Percentiles rank a stretch among this genome's conserved stretches.
phyloP scores from a whole-genome alignment of 2,888 invertebrate genomes.

The Noctua comes region DNA sequence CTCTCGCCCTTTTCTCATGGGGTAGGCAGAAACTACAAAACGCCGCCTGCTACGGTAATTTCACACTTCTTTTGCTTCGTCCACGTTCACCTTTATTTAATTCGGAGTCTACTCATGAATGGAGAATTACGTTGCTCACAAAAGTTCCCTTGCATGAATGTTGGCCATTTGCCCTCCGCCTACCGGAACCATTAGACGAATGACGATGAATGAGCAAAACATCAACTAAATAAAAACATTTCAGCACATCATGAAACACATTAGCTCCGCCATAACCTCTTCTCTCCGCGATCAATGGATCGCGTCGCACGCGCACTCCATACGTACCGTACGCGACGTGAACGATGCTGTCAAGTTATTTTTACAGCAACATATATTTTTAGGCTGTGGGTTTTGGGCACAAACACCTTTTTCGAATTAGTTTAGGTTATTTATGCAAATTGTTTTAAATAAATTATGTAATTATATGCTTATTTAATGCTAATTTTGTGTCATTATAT shows the following conservation, averaged over 20 bases:
- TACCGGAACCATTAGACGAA: slow-evolving; percentile 26
- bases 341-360: slow-evolving; percentile 47
- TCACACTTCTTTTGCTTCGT: neutral
- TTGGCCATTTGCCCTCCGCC: slow-evolving; percentile 42
- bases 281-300: slow-evolving; percentile 52
- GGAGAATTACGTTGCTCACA: neutral
- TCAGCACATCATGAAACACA: slow-evolving; percentile 19
- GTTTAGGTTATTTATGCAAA: slow-evolving; percentile 18
- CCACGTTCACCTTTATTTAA: neutral
- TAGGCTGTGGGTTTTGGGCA: slow-evolving; percentile 50
- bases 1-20: neutral
- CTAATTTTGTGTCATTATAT: neutral
- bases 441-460: neutral
- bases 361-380: slow-evolving; percentile 61
- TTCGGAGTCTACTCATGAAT: slow-evolving; percentile 18
- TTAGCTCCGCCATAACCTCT: slow-evolving; percentile 24
- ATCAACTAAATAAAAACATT: slow-evolving; percentile 32
- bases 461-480: neutral
- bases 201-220: slow-evolving; percentile 19
- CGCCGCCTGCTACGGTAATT: neutral
- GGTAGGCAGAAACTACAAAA: neutral
- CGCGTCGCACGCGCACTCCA: slow-evolving; percentile 55
- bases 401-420: slow-evolving; percentile 29
- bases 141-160: neutral
- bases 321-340: slow-evolving; percentile 22